Base-by-base conservation (phyloP, 2,888 invertebrate genomes). In the Ectropis crepuscularia region DNA sequence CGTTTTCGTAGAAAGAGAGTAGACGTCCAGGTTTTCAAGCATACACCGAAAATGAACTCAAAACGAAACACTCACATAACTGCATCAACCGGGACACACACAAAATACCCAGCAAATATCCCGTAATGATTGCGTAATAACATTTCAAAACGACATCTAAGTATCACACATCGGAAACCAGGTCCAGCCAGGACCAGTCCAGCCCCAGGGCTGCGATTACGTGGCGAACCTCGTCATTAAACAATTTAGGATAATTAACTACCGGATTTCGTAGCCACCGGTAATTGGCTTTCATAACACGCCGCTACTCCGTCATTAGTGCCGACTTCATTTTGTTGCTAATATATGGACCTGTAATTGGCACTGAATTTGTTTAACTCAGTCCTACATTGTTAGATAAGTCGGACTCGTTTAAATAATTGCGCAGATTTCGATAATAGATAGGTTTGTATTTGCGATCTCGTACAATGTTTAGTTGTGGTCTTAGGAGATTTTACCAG, bases 241-340 rank as follows among this genome's bases (percentile, higher is more conserved):
- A 91, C 92, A 92, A 93, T 93, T 93, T 92, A 84, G 90, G 85
- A 89, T 87, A 91, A 93, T 93, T 93, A 93, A 92, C 93, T 92
- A 91, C 90, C 86, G 92, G 91, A 91, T 88, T 90, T 90, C 83
- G 88, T 85, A 84, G 82, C 82, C 81, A 81, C 74, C 41, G 47
- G 86, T 89, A 88, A 92, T 92, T 90, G 86, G 86, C 82, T 87
- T 84, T 89, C 88, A 90, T 92, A 90, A 90, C 88, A 86, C 84
- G 83, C 79, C 78, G 78, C 82, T 78, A 81, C 81, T 71, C 77
- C 83, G 78, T 86, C 82, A 88, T 86, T 87, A 88, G 77, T 74
- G 71, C 73, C 76, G 73, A 74, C 79, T 79, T 80, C 80, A 81
- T 83, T 85, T 80, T 77, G 83, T 80, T 79, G 83, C 82, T 86